Conservation (phyloP, 2,113 vertebrate species). For the Pterocles gutturalis region DNA sequence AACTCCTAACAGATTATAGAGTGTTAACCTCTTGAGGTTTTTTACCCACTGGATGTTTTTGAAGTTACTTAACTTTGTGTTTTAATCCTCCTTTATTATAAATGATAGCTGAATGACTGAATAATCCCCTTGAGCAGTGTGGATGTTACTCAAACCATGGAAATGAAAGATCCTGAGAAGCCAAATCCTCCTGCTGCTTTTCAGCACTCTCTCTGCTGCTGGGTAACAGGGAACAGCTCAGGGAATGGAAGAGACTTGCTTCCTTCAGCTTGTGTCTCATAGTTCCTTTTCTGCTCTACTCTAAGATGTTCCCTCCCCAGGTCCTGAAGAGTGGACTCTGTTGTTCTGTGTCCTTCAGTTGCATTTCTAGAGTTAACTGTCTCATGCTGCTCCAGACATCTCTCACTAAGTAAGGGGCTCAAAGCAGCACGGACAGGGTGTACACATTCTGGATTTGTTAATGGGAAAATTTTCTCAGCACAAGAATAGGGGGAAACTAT, state of each 20-base stretch:
- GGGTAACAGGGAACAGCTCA: background rate
- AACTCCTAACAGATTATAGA: background rate
- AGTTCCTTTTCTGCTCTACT: background rate
- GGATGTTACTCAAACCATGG: background rate
- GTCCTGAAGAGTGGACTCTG: background rate
- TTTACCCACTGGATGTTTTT: background rate
- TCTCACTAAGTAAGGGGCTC: background rate
- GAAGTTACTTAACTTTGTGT: background rate
- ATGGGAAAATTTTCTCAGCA: background rate
- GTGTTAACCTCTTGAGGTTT: background rate
- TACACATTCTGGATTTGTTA: background rate
- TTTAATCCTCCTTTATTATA: conserved; percentile 43
- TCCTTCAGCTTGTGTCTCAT: background rate
- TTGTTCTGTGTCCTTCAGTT: background rate
- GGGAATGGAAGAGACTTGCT: background rate
- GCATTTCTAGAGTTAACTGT: background rate
- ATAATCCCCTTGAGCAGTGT: conserved; percentile 22
- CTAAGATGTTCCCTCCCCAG: background rate
- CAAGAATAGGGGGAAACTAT: background rate
- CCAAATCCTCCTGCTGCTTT: background rate
- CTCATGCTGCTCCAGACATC: background rate
- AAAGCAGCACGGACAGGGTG: background rate
- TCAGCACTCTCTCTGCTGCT: background rate
- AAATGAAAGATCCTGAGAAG: background rate
- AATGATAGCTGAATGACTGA: conserved; percentile 27